Percentiles rank a stretch among this genome's conserved stretches.
Evolutionary conservation across 2,888 invertebrate species (phyloP).

Genomic region (Panorpa germanica): DNA sequence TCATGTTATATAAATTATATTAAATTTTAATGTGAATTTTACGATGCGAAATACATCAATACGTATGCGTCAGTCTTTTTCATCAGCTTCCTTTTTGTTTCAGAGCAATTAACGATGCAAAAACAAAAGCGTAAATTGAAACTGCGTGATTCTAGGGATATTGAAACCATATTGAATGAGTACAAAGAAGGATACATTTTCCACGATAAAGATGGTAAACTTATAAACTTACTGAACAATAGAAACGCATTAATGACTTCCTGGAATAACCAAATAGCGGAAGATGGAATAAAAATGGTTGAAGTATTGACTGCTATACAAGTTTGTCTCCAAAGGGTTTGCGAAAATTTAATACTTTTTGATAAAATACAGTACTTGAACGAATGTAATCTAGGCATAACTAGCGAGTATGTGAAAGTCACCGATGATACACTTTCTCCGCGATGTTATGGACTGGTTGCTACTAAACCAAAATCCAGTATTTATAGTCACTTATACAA

Average conservation of each 20-base stretch:
- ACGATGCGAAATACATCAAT: too few relatives aligned
- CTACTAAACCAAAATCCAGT: conserved; percentile 22
- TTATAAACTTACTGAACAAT: conserved; percentile 13
- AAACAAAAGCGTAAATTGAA: too few relatives aligned
- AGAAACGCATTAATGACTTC: conserved; percentile 12
- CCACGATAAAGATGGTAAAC: conserved; percentile 11
- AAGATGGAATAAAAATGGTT: conserved; percentile 21
- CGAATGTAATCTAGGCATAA: conserved; percentile 21
- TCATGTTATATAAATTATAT: too few relatives aligned
- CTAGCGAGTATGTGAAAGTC: conserved; percentile 32
- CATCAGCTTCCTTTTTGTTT: too few relatives aligned
- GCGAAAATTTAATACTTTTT: conserved; percentile 32
- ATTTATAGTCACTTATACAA: too few relatives aligned
- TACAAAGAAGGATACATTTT: background rate
- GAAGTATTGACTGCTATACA: conserved; percentile 28
- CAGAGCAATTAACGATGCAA: too few relatives aligned
- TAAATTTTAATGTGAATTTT: too few relatives aligned
- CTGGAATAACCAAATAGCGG: conserved; percentile 16
- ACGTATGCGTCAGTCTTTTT: too few relatives aligned
- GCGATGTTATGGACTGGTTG: conserved; percentile 39
- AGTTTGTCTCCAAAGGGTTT: conserved; percentile 30
- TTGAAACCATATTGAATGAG: too few relatives aligned
- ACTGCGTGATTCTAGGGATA: too few relatives aligned
- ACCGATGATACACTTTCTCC: conserved; percentile 43
- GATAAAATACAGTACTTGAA: conserved; percentile 30